Base-by-base conservation (phyloP, 2,113 vertebrate genomes). In the Phalacrocorax carbo region DNA sequence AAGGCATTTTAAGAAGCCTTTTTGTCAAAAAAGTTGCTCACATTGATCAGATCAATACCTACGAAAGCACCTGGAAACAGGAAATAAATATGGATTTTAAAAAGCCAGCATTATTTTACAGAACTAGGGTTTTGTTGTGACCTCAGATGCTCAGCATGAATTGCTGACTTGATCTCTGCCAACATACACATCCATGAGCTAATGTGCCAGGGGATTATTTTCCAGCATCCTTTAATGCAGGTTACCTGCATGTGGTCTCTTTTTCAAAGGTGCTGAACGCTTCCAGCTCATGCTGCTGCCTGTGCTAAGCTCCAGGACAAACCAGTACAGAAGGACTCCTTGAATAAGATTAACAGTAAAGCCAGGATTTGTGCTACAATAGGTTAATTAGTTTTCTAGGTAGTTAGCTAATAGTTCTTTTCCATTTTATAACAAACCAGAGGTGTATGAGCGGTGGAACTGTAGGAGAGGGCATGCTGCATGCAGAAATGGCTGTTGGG, bases 31-130 rank as follows among this genome's bases (percentile, higher is more conserved):
- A 86, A 88, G 93, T 96, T 95, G 91, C 87, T 96, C 15, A 1
- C 42, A 10, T 86, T 96, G 96, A 95, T 96, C 95, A 97, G 96
- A 97, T 98, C 96, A 84, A 97, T 98, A 96, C 79, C 93, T 60
- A 94, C 6, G 2, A 96, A 97, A 92, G 79, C 1, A 3, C 22
- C 42, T 62, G 86, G 78, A 95, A 96, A 90, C 71, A 65, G 78
- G 86, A 91, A 93, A 88, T 88, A 90, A 96, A 88, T 89, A 95
- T 83, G 83, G 91, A 96, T 82, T 77, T 4, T 11, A 94, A 93
- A 87, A 93, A 73, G 27, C 23, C 54, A 49, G 82, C 29, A 40
- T 88, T 92, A 79, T 86, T 94, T 96, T 80, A 96, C 66, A 87
- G 82, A 94, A 82, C 52, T 73, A 48, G 32, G 73, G 82, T 46